Base-by-base conservation (phyloP, 2,113 vertebrate genomes). In the Aythya baeri region DNA sequence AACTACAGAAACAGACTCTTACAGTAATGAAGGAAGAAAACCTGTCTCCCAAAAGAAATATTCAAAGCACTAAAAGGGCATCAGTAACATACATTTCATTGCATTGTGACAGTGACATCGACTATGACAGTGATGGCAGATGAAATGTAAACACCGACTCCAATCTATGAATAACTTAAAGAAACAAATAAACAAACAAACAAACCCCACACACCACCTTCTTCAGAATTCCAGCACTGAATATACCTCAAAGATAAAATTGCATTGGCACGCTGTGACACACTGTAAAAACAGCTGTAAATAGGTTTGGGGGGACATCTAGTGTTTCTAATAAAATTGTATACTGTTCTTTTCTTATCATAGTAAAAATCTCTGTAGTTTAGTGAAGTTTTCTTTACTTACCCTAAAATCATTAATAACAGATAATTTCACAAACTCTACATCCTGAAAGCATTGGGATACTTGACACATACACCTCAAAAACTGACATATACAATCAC, bases 221-320 rank as follows among this genome's bases (percentile, higher is more conserved):
- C 80, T 1, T 9, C 52, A 65, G 22, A 81, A 81, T 13, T 52
- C 18, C 58, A 79, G 70, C 29, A 90, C 13, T 78, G 23, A 70
- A 73, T 23, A 86, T 4, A 59, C 17, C 23, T 72, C 59, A 68
- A 23, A 78, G 68, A 65, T 38, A 65, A 36, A 86, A 61, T n/a
- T 59, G 49, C 36, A 68, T 65, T 78, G 68, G 67, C 74, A 87
- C 7, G 65, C 16, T 79, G 26, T 65, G 85, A 36, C n/a, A 88
- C 25, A 80, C 46, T 66, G 58, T 75, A 59, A 86, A 95, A 91
- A 46, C 43, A 80, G 89, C 58, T 78, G 66, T 89, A 94, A 97
- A 94, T 46, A 96, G 66, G 97, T 96, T 88, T 94, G 96, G 96
- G 83, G 72, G 61, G 97, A 97, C 97, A 97, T 91, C 97, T 98